phyloP scores from a whole-genome alignment of 2,113 vertebrate species.

The Pseudonaja textilis region DNA sequence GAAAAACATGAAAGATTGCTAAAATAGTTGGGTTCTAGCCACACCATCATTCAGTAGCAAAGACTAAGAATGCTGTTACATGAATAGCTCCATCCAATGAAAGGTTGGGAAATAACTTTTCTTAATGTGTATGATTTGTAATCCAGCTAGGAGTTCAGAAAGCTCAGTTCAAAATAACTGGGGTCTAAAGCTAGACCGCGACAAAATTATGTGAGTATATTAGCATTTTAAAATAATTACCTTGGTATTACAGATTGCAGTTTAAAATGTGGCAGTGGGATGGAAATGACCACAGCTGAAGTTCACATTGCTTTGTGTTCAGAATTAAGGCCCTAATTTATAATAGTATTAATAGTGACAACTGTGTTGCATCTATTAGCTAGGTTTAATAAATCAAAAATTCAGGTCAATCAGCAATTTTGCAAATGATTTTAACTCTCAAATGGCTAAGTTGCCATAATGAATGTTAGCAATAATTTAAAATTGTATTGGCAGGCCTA shows the following conservation, averaged over 20 bases:
- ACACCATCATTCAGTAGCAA: neutral
- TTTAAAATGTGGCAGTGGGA: constrained; percentile 30
- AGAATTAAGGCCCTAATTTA: constrained; percentile 39
- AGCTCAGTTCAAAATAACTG: constrained; percentile 18
- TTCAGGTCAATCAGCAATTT: constrained; percentile 45
- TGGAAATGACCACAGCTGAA: neutral
- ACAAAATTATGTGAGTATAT: neutral
- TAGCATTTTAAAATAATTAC: neutral
- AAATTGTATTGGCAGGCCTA: constrained; percentile 30
- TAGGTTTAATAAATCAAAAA: constrained; percentile 58
- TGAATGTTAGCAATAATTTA: constrained; percentile 37
- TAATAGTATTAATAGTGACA: constrained; percentile 42
- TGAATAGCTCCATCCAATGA: neutral
- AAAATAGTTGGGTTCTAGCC: neutral
- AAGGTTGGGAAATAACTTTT: neutral
- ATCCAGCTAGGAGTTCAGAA: neutral
- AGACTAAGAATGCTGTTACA: neutral
- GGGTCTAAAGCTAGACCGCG: neutral
- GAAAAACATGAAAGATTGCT: neutral
- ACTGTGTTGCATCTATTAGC: constrained; percentile 45
- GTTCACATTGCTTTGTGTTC: constrained; percentile 1
- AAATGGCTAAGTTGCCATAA: constrained; percentile 36
- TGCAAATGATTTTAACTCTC: constrained; percentile 49
- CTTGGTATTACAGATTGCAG: neutral
- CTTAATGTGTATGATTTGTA: neutral